Evolutionary conservation across 2,113 vertebrate genomes (phyloP).

Genomic region (Mola mola): DNA sequence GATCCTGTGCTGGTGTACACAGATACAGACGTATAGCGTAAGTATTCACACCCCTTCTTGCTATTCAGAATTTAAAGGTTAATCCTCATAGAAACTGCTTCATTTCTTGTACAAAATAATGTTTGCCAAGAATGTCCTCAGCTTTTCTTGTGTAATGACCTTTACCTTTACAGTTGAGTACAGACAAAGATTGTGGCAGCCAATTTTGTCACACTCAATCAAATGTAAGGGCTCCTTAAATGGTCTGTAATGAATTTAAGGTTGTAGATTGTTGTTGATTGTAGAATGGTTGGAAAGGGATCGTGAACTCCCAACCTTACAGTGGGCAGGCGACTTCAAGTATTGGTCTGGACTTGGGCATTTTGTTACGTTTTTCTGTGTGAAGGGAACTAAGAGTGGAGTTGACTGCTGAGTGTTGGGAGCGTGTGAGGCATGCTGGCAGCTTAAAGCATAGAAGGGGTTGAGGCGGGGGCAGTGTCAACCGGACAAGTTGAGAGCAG

Average conservation of each 20-base stretch:
- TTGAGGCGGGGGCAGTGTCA: constrained; percentile 43
- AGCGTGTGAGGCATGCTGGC: constrained; percentile 57
- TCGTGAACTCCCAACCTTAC: constrained; percentile 44
- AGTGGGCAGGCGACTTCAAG: neutral
- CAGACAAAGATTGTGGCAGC: constrained; percentile 54
- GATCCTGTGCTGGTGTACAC: constrained; percentile 12
- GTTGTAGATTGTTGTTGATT: constrained; percentile 70
- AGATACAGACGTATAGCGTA: constrained; percentile 9
- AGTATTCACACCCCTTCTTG: too few species aligned
- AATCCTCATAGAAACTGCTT: too few species aligned
- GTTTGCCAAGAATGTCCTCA: constrained; percentile 27
- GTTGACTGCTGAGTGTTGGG: constrained; percentile 42
- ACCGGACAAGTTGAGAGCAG: constrained; percentile 29
- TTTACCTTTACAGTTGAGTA: constrained; percentile 54
- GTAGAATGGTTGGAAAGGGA: constrained; percentile 68
- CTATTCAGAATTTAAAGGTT: too few species aligned
- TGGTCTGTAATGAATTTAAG: constrained; percentile 69
- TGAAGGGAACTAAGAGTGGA: constrained; percentile 46
- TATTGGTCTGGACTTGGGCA: constrained; percentile 56
- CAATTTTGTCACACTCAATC: constrained; percentile 76
- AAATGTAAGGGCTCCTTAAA: constrained; percentile 70
- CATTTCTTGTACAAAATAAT: too few species aligned
- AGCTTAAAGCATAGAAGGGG: constrained; percentile 31
- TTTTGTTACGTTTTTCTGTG: constrained; percentile 55
- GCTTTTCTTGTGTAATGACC: constrained; percentile 61